Conservation (phyloP, 2,797 vertebrate species). For the Pseudomugil gertrudae region DNA sequence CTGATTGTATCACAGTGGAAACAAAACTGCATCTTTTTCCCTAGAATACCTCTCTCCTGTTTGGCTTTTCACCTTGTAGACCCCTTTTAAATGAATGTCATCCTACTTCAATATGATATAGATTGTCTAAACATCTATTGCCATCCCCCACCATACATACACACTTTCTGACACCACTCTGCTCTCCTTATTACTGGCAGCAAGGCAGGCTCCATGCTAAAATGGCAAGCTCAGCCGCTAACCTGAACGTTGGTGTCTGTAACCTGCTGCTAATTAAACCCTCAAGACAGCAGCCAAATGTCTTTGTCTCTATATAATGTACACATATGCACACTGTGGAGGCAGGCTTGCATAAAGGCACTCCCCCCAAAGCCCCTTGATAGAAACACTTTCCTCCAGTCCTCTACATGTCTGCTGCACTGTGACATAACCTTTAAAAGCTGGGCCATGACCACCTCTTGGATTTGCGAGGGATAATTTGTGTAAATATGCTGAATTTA, state of each 20-base stretch:
- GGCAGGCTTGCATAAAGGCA: conserved; percentile 38
- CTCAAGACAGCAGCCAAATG: conserved; percentile 76
- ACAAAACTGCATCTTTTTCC: neutral
- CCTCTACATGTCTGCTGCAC: conserved; percentile 66
- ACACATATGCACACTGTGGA: conserved; percentile 44
- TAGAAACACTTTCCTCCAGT: conserved; percentile 57
- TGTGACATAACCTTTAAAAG: conserved; percentile 81
- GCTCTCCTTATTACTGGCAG: conserved; percentile 68
- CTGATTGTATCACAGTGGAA: neutral
- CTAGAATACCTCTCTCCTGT: neutral
- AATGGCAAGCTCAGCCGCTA: conserved; percentile 70
- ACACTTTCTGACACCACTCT: conserved; percentile 54
- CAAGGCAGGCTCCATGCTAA: conserved; percentile 67
- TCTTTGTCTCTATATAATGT: conserved; percentile 54
- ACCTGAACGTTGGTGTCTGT: conserved; percentile 70
- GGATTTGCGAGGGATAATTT: conserved; percentile 15
- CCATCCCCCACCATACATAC: conserved; percentile 31
- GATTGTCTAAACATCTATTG: conserved; percentile 29
- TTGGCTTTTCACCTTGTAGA: conserved; percentile 9
- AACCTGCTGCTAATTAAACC: conserved; percentile 79
- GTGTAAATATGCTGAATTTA: neutral
- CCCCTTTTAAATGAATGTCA: conserved; percentile 27
- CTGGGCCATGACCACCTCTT: conserved; percentile 54
- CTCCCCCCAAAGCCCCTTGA: conserved; percentile 57
- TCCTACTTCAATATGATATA: conserved; percentile 27